Evolutionary conservation across 2,113 vertebrate genomes (phyloP).

Genomic region (Mastomys coucha): DNA sequence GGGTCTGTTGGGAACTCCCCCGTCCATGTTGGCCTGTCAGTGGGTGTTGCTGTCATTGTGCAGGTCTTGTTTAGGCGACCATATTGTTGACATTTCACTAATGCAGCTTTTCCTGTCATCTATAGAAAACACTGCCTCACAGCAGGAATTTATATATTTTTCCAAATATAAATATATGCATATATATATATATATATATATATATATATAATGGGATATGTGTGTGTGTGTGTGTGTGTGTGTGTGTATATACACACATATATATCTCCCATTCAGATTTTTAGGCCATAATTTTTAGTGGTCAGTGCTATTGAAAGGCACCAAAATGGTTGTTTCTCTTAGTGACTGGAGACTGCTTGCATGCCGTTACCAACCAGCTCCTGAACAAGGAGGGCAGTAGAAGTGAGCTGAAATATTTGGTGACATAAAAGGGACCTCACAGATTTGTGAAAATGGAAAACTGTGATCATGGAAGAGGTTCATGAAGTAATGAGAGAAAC

Average conservation of each 20-base stretch:
- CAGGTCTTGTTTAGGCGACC: not conserved
- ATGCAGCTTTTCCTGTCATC: not conserved
- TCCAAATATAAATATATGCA: not conserved
- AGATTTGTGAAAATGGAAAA: conserved; percentile 76
- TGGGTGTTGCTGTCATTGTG: not conserved
- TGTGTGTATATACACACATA: too few species aligned
- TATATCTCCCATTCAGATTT: conserved; percentile 39
- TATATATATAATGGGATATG: not conserved
- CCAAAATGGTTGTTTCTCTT: conserved; percentile 25
- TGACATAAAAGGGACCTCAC: conserved; percentile 66
- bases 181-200: not conserved
- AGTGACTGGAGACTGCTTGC: conserved; percentile 56
- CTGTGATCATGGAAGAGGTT: conserved; percentile 60
- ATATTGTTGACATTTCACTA: not conserved
- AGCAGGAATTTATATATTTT: not conserved
- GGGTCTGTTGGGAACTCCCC: not conserved
- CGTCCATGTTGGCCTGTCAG: not conserved
- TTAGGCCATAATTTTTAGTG: conserved; percentile 61
- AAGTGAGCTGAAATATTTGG: conserved; percentile 62
- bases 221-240: not conserved
- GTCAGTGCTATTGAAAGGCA: conserved; percentile 23
- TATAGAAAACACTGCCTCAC: not conserved
- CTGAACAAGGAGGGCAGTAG: conserved; percentile 55
- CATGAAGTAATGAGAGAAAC: conserved; percentile 58
- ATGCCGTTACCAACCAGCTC: not conserved